Conservation (phyloP, 2,888 invertebrate genomes). For the Lasioglossum lativentre region DNA sequence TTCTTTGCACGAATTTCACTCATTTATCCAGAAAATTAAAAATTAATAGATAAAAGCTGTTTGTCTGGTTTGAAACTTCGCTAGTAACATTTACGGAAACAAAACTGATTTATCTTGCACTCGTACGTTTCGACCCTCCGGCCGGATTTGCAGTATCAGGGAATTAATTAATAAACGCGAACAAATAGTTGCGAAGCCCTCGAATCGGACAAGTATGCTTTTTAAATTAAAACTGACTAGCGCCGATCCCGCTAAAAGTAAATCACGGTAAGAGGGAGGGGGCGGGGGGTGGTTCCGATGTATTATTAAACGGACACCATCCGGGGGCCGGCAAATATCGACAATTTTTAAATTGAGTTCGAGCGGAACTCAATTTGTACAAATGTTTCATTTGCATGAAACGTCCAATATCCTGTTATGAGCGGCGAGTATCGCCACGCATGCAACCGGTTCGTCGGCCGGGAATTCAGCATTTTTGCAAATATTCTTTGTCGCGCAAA, state of each 20-base stretch:
- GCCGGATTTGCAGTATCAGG: background rate
- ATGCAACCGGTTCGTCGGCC: constrained; percentile 18
- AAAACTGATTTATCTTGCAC: background rate
- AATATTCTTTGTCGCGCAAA: constrained; percentile 45
- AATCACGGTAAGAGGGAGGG: background rate
- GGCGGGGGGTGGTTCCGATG: background rate
- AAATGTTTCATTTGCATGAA: constrained; percentile 45
- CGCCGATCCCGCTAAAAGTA: background rate
- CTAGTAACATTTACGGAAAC: no score
- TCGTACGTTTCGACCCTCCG: background rate
- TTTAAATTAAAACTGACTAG: background rate
- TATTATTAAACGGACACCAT: background rate
- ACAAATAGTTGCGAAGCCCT: background rate
- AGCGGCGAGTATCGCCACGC: constrained; percentile 16
- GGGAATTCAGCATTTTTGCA: constrained; percentile 47
- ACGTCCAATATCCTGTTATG: constrained; percentile 51
- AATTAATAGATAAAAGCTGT: no score
- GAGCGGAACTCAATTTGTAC: background rate
- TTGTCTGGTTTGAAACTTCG: no score
- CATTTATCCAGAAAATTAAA: no score
- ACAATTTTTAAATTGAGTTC: constrained; percentile 15
- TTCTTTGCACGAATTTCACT: no score
- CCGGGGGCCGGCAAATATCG: background rate
- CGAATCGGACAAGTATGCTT: background rate
- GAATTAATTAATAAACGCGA: background rate